Percentiles rank a stretch among this genome's conserved stretches.
phyloP scores from a whole-genome alignment of 1,140 invertebrate genomes.

The Meloidogyne exigua region DNA sequence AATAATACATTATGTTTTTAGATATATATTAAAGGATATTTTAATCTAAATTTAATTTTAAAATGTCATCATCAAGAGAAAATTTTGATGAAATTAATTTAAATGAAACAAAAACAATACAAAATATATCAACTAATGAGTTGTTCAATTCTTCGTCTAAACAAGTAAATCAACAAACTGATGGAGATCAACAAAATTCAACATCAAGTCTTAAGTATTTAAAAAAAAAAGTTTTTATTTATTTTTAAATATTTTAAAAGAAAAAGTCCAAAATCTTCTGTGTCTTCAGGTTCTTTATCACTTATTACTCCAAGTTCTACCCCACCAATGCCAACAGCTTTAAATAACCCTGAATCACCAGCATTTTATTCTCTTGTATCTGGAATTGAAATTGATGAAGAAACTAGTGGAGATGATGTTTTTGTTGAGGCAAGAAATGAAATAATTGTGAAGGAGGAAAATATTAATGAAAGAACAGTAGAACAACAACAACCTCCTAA shows the following conservation, averaged over 20 bases:
- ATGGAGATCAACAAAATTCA: background rate
- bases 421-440: slow-evolving; percentile 1
- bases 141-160: background rate
- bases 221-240: background rate
- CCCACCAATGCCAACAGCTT: background rate
- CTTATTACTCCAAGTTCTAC: background rate
- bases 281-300: background rate
- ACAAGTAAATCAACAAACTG: background rate
- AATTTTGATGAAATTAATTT: slow-evolving; percentile 5
- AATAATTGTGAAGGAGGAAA: background rate
- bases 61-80: background rate
- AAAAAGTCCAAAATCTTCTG: background rate
- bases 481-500: background rate
- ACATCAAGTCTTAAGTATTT: background rate
- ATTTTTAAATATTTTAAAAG: background rate
- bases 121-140: background rate
- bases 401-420: background rate
- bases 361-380: background rate
- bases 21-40: background rate
- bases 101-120: background rate
- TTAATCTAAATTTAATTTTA: background rate
- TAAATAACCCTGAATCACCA: background rate
- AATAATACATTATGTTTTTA: background rate
- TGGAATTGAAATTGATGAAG: background rate
- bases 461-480: background rate